Base-by-base conservation (phyloP, 2,113 vertebrate species). In the Scortum barcoo region DNA sequence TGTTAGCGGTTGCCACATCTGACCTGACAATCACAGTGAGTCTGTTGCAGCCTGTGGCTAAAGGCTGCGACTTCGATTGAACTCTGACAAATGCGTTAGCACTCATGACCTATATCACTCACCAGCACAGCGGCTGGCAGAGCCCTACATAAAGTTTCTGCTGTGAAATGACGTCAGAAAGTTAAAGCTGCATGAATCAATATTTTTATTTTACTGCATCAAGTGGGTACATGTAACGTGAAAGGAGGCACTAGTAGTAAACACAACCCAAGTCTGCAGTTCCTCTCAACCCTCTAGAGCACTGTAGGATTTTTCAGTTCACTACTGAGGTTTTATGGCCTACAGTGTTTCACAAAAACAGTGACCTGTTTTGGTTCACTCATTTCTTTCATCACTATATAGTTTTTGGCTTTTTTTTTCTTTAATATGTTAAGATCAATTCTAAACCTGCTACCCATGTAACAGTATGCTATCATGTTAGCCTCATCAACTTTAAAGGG, bases 1-100 rank as follows among this genome's bases (percentile, higher is more conserved):
- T 79, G 83, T 87, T 79, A 84, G 50, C 16, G n/a, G 33, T 53
- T 58, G 22, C 48, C 53, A 68, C 4, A 22, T 81, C 72, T 76
- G 80, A 83, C 67, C 44, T 72, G 56, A 69, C 70, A 80, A 62
- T 76, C 78, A 63, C 48, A 30, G 40, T 38, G 0, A 63, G 63
- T 44, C 44, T 66, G 65, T 56, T 46, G 38, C 22, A 17, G 83
- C 81, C 84, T 57, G n/a, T 5, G 30, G 83, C 80, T 66, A 66
- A n/a, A 78, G 60, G 66, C 48, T 54, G 54, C 50, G 67, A 13
- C 74, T 75, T 84, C 7, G 22, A 77, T 46, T 48, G 8, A 69
- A 54, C 76, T 46, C 53, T 69, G 72, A 84, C 68, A 74, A 67
- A 51, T 22, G 63, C 36, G 76, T 77, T 61, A 61, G 60, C 75